Percentiles rank a stretch among this genome's conserved stretches.
phyloP scores from a whole-genome alignment of 53 echinoderm and acorn worm genomes.

The Patiria pectinifera region DNA sequence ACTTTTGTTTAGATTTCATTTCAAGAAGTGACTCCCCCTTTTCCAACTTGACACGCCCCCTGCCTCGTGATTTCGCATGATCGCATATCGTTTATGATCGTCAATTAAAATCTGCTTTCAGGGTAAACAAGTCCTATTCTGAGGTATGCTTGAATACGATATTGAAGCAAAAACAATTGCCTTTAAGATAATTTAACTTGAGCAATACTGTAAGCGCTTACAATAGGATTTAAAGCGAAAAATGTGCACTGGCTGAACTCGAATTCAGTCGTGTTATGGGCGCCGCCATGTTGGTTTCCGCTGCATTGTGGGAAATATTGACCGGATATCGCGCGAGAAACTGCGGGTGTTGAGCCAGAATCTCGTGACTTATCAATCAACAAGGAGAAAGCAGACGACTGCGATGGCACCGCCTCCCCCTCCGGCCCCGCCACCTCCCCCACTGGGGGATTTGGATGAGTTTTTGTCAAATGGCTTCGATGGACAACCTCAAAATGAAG shows the following conservation, averaged over 20 bases:
- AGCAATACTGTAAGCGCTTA: no score
- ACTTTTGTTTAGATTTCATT: no score
- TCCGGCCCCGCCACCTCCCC: constrained; percentile 72
- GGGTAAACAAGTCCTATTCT: neutral
- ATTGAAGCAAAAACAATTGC: no score
- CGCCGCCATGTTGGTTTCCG: constrained; percentile 39
- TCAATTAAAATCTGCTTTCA: neutral
- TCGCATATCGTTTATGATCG: neutral
- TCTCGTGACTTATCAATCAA: constrained; percentile 39
- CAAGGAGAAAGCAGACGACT: neutral
- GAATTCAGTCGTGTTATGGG: neutral
- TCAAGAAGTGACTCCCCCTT: neutral
- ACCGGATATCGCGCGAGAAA: constrained; percentile 23
- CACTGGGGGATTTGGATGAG: constrained; percentile 46
- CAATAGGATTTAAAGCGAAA: no score
- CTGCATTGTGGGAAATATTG: constrained; percentile 21
- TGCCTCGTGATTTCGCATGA: neutral
- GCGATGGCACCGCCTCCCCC: constrained; percentile 79
- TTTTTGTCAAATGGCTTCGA: constrained; percentile 63
- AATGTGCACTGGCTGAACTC: neutral
- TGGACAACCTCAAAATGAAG: constrained; percentile 56
- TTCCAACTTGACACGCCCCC: neutral
- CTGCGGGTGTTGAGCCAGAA: constrained; percentile 36
- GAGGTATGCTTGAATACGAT: no score
- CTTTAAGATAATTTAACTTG: no score